Conservation (phyloP, 2,113 vertebrate species). For the Talpa occidentalis region DNA sequence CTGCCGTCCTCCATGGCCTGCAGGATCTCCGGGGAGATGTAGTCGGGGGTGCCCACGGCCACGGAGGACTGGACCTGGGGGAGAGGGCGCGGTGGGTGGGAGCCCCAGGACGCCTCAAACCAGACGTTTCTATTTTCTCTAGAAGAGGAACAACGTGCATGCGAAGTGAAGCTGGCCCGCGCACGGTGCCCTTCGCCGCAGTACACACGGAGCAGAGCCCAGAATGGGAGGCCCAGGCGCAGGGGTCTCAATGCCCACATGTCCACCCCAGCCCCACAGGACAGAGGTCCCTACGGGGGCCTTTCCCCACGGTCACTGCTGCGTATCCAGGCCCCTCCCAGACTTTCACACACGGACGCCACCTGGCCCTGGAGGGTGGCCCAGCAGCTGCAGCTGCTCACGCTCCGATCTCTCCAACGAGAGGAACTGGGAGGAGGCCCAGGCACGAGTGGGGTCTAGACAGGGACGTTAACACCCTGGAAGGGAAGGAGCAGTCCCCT, state of each 20-base stretch:
- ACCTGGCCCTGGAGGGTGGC: too few relatives aligned
- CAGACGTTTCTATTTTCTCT: neutral
- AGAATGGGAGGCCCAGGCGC: accelerated
- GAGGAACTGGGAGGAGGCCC: neutral
- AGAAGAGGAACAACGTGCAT: too few relatives aligned
- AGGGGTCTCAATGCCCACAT: neutral
- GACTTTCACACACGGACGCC: too few relatives aligned
- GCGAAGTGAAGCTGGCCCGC: neutral
- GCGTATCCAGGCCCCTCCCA: too few relatives aligned
- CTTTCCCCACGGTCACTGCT: too few relatives aligned
- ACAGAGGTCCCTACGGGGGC: neutral
- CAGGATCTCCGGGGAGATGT: conserved; percentile 98
- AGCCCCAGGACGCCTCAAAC: accelerated
- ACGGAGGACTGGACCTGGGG: conserved; percentile 96
- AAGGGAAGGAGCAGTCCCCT: neutral
- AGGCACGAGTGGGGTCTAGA: neutral
- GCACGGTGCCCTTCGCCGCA: neutral
- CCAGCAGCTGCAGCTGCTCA: neutral
- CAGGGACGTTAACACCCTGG: too few relatives aligned
- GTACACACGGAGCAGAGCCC: accelerated
- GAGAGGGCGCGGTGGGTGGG: neutral
- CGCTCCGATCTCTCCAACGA: neutral
- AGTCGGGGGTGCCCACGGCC: conserved; percentile 97
- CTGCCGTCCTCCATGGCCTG: conserved; percentile 99
- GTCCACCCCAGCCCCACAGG: neutral